Evolutionary conservation across 2,113 vertebrate genomes (phyloP).

Genomic region (Muntiacus reevesi): DNA sequence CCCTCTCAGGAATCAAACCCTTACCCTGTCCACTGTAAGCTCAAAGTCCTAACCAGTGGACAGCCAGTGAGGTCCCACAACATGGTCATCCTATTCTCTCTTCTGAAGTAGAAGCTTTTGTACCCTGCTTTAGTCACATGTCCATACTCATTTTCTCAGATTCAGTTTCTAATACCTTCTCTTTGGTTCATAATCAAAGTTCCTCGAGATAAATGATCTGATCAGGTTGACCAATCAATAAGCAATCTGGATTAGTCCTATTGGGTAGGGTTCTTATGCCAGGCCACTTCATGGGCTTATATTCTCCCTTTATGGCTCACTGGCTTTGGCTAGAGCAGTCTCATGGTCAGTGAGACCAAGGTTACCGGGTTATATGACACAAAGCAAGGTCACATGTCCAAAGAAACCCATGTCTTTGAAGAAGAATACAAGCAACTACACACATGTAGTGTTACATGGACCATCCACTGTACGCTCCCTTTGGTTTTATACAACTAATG

Average conservation of each 20-base stretch:
- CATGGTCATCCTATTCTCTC: not conserved
- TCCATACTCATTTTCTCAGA: not conserved
- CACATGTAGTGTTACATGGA: not conserved
- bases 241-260: not conserved
- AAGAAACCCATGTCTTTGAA: not conserved
- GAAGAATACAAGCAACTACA: not conserved
- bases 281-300: not conserved
- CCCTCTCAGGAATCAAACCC: not conserved
- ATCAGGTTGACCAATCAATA: not conserved
- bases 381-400: not conserved
- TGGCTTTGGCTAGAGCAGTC: not conserved
- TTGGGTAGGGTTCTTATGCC: not conserved
- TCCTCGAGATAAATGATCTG: not conserved
- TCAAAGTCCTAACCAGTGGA: not conserved
- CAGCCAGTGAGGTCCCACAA: not conserved
- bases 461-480: fast-evolving
- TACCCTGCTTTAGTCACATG: not conserved
- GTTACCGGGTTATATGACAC: not conserved
- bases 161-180: not conserved
- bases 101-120: not conserved
- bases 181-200: not conserved
- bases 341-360: not conserved
- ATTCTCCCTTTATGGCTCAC: not conserved
- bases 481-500: not conserved
- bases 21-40: not conserved